Conservation (phyloP, 2,113 vertebrate genomes). For the Chitala chitala region DNA sequence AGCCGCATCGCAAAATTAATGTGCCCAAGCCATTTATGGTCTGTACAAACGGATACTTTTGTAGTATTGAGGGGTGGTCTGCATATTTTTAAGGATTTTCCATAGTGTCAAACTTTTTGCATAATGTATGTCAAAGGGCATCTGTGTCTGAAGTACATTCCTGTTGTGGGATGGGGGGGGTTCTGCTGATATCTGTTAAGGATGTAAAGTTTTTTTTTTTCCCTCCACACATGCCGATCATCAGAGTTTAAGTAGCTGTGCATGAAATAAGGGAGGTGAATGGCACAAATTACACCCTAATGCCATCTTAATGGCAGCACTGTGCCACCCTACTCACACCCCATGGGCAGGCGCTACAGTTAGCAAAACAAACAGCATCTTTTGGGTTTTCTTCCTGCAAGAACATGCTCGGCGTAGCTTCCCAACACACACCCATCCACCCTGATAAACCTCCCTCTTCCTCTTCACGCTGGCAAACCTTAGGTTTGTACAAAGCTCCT, state of each 20-base stretch:
- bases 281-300: neutral
- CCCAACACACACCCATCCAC: too few relatives aligned
- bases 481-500: too few relatives aligned
- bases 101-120: conserved; percentile 38
- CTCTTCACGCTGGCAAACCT: too few relatives aligned
- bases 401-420: too few relatives aligned
- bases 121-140: conserved; percentile 28
- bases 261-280: neutral
- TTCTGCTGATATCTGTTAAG: neutral
- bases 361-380: too few relatives aligned
- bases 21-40: conserved; percentile 39
- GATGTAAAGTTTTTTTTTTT: conserved; percentile 21
- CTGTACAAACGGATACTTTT: conserved; percentile 37
- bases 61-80: neutral
- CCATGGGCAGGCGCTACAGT: too few relatives aligned
- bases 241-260: neutral
- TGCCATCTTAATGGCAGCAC: too few relatives aligned
- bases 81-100: conserved; percentile 13
- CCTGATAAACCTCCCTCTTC: too few relatives aligned
- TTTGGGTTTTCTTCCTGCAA: too few relatives aligned
- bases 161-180: conserved; percentile 30
- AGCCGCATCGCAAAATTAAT: conserved; percentile 18
- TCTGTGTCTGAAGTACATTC: conserved; percentile 36
- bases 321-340: too few relatives aligned
- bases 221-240: neutral